Base-by-base conservation (phyloP, 2,797 vertebrate genomes). In the Periophthalmus magnuspinnatus region DNA sequence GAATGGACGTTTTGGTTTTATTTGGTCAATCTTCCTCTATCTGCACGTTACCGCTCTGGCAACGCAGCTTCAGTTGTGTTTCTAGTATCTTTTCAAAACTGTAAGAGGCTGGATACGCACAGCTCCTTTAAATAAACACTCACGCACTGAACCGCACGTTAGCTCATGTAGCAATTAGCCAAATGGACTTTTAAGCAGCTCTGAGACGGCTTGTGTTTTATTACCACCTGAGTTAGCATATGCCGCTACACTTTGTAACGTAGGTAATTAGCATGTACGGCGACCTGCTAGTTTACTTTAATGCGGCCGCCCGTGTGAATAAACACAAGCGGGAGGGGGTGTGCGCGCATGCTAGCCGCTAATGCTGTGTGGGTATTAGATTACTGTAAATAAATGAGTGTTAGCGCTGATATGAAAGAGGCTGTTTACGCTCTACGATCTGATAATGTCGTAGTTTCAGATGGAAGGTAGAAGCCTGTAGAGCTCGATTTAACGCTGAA, bases 141-240 rank as follows among this genome's bases (percentile, higher is more conserved):
- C 14, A 45, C 3, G 41, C 21, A 8, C 8, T 6, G 8, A 21
- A 22, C 55, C 14, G 55, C 13, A 2, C 5, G 6, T 22, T 21
- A 28, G 54, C 22, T 24, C 54, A 14, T 28, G 55, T 57, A 32
- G 56, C 28, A 57, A 28, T 57, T 57, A 32, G 14, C 56, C 17
- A 57, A 56, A 57, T 32, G 56, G 28, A 57, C 22, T 13, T 56
- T 56, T 56, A 56, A 56, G 22, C 54, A 56, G 54, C 22, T 21
- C 21, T 19, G 54, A 14, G 21, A 11, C 10, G 13, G 21, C 22
- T 24, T 2, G 13, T 14, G 56, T 57, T 56, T 56, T 56, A 56
- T 28, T 24, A 28, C 21, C 22, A 10, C 21, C 24, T 14, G 24
- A 32, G 56, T 32, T 28, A 57, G 24, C 56, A 22, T 55, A 13